These are phyloP conservation scores for Rousettus madagascariensis DNA, from an alignment of 2,797 vertebrate species.

Conservation along the genomic window DNA sequence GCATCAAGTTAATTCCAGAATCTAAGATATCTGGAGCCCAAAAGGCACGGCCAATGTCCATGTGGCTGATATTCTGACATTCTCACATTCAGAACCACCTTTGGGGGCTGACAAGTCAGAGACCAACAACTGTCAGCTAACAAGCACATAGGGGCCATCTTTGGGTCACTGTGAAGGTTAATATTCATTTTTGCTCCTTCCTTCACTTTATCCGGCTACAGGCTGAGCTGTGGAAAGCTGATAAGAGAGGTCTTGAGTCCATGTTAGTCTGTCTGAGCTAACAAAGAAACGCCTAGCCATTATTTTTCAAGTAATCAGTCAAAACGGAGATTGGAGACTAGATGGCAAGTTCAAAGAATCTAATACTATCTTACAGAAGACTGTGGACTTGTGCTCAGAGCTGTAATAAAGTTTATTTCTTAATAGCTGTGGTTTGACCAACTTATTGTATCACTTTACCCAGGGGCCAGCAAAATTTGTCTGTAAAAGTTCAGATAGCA, in stretches of 20 bases:
- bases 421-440: not conserved
- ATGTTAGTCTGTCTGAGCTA: not conserved
- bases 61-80: not conserved
- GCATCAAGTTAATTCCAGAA: not conserved
- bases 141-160: not conserved
- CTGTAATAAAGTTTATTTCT: not conserved
- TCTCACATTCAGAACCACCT: not conserved
- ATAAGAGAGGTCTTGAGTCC: not conserved
- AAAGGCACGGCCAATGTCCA: not conserved
- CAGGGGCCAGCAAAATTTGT: not conserved
- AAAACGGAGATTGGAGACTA: not conserved
- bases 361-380: not conserved
- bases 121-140: not conserved
- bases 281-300: not conserved
- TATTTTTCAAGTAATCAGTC: not conserved
- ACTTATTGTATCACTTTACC: not conserved
- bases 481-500: not conserved
- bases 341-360: not conserved
- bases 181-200: not conserved
- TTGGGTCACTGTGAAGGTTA: not conserved
- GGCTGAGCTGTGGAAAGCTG: not conserved
- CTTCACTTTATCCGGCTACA: not conserved
- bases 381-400: not conserved
- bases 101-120: not conserved
- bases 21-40: not conserved